A percentile compares a stretch with the other conserved stretches of the same genome.
phyloP scores from a whole-genome alignment of 1,140 invertebrate species.

The Rhizoglyphus robini region DNA sequence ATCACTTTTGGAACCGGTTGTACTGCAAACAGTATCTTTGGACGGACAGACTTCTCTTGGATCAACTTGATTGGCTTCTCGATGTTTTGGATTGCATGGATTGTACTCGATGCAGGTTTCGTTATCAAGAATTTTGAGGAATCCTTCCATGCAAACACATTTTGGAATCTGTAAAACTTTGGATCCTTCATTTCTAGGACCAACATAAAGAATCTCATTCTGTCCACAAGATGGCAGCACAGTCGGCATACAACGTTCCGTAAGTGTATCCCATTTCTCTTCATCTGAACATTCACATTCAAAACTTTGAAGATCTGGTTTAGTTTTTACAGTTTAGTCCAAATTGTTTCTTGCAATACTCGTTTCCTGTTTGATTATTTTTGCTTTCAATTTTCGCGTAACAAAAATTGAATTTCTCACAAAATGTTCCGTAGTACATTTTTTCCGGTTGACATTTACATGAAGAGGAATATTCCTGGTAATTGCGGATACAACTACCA shows the following conservation, averaged over 20 bases:
- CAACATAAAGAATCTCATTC: background rate
- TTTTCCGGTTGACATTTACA: background rate
- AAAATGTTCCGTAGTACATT: background rate
- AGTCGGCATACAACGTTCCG: background rate
- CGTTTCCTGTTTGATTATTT: no score
- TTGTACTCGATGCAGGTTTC: background rate
- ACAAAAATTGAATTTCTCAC: no score
- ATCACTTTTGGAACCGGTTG: background rate
- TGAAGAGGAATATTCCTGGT: background rate
- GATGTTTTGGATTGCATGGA: background rate
- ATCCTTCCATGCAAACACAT: background rate
- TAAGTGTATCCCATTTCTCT: background rate
- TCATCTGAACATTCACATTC: background rate
- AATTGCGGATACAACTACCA: background rate
- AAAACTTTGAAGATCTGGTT: background rate
- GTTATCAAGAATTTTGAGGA: background rate
- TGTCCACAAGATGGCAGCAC: background rate
- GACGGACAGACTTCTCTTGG: background rate
- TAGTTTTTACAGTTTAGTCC: background rate
- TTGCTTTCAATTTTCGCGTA: no score
- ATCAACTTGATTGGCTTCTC: background rate
- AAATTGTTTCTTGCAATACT: no score
- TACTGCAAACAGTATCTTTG: background rate
- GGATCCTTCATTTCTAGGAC: background rate
- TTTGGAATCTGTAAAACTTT: background rate